These are phyloP conservation scores for Ictalurus punctatus DNA, from an alignment of 2,113 vertebrate species.

Conservation along the genomic window DNA sequence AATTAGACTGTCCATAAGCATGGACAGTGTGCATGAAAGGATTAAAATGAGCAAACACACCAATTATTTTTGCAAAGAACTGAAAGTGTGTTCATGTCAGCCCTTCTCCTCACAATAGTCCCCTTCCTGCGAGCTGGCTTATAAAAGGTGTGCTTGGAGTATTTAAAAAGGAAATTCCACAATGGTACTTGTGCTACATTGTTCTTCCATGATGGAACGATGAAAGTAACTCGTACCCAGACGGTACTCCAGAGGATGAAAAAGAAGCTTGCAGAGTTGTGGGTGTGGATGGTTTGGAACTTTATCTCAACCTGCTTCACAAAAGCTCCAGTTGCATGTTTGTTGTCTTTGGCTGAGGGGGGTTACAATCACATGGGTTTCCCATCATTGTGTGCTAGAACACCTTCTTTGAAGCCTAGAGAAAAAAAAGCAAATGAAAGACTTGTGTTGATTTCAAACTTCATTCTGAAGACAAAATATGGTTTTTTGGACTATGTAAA, in stretches of 20 bases:
- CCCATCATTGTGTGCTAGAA: constrained; percentile 70
- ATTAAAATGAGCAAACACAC: neutral
- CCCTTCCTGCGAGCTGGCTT: neutral
- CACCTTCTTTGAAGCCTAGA: constrained; percentile 59
- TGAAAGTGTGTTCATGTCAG: neutral
- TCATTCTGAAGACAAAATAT: constrained; percentile 9
- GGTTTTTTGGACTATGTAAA: neutral
- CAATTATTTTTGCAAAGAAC: neutral
- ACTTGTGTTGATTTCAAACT: neutral
- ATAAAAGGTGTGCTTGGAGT: neutral
- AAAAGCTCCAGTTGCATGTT: constrained; percentile 59
- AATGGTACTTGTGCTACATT: neutral
- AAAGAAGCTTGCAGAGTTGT: neutral
- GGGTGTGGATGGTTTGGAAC: constrained; percentile 37
- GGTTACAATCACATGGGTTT: constrained; percentile 55
- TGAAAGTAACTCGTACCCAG: neutral
- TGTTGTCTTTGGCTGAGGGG: constrained; percentile 69
- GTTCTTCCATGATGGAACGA: neutral
- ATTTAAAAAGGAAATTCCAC: constrained; percentile 3
- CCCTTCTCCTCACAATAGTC: neutral
- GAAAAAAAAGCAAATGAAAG: constrained; percentile 44
- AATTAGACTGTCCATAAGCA: no score
- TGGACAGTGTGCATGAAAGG: no score
- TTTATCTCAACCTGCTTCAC: constrained; percentile 59
- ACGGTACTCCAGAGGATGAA: constrained; percentile 31